Base-by-base conservation (phyloP, 1,140 invertebrate species). In the Musca vetustissima region DNA sequence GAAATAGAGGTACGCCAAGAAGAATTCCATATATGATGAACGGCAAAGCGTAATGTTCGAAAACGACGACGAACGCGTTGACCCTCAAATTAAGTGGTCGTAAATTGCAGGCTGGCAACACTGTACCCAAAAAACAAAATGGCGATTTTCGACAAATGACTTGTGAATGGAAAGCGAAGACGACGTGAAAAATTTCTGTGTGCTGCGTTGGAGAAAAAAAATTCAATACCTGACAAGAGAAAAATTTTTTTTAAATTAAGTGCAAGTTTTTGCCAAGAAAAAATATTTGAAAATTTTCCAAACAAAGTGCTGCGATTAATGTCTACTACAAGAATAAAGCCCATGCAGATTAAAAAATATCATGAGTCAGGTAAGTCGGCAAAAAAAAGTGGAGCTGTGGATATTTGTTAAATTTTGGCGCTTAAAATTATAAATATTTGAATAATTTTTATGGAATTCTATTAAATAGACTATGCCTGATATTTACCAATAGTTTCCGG, bases 311-410 rank as follows among this genome's bases (percentile, higher is more conserved):
- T n/a, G 74, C 77, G 73, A 79, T 80, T 80, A 77, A 80, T 80
- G 78, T 75, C 72, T 76, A 72, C 76, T 73, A 72, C 65, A 80
- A 74, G 75, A 74, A 76, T 79, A 77, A 76, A 72, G 19, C 50
- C 70, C 74, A 72, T 80, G 68, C 76, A 73, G 74, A 74, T 71
- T 78, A 74, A 73, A 79, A 74, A 74, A 77, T 81, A 81, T 81
- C 76, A 81, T 81, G 79, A 81, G 74, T 76, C 79, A 81, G 79
- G 79, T 81, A 73, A 81, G 79, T 72, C 25, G n/a, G 9, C 13
- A 66, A 32, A 22, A 69, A 80, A 79, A 77, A 70, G 72, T 75
- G 76, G 76, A 73, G 74, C 70, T 73, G 73, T 80, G 73, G 72
- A 72, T 75, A 78, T 70, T 73, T 75, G 73, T 70, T 72, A 43